phyloP scores from a whole-genome alignment of 1,140 invertebrate species.

The Lanistes nyassanus region DNA sequence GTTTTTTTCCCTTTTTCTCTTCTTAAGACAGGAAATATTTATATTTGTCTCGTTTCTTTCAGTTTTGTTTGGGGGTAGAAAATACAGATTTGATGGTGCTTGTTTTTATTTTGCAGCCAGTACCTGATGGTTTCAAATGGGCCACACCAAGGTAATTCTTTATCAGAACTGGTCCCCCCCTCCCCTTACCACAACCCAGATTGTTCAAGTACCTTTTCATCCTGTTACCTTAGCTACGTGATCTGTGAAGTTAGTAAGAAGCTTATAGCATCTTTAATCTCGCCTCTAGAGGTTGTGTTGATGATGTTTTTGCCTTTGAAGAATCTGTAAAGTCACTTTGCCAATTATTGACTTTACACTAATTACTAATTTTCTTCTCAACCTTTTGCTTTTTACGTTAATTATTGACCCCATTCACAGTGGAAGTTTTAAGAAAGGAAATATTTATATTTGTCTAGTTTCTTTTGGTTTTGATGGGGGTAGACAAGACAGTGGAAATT shows the following conservation, averaged over 20 bases:
- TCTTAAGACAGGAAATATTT: not conserved
- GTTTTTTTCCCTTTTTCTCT: not conserved
- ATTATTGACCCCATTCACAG: not conserved
- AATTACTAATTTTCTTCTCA: too few relatives aligned
- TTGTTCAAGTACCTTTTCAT: not conserved
- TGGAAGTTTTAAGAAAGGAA: not conserved
- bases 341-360: too few relatives aligned
- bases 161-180: not conserved
- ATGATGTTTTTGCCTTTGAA: not conserved
- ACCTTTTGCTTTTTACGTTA: conserved; percentile 1
- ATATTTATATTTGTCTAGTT: not conserved
- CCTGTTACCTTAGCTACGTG: not conserved
- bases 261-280: not conserved
- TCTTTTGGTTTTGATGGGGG: not conserved
- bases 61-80: too few relatives aligned
- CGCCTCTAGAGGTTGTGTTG: not conserved
- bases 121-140: conserved; percentile 64
- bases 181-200: too few relatives aligned
- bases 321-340: not conserved
- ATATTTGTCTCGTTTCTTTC: not conserved
- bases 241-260: not conserved
- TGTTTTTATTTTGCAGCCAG: conserved; percentile 52
- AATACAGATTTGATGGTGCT: too few relatives aligned
- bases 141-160: conserved; percentile 53
- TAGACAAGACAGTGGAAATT: not conserved